Evolutionary conservation across 2,797 vertebrate species (phyloP), one percentile per base, ranked within the genome.

Genomic region (Darevskia mixta): DNA sequence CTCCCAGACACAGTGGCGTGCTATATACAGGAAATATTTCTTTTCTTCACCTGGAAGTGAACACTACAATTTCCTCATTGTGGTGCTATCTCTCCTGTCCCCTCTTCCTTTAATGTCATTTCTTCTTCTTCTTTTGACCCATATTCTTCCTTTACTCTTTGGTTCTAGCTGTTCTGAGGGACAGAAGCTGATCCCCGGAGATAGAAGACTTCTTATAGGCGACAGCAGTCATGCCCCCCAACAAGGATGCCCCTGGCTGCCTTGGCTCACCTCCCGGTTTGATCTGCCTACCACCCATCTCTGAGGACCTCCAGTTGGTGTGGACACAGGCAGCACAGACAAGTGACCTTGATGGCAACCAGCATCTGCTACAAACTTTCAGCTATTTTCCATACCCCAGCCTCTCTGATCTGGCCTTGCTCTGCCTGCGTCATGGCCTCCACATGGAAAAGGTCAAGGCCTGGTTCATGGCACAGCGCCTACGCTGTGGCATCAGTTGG

Each of bases 401-500:
- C 2, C 97, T 98, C 83, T 97, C 97, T 5, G 98, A 98, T 92
- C 97, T 98, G n/a, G 97, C 95, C 78, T 94, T 97, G 76, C 96
- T 98, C 76, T 98, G 98, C 64, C 94, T 97, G 45, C 93, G 96
- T 6, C 97, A 98, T 88, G 96, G 97, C 84, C 95, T 98, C 93
- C 98, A 98, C 35, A 96, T 98, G 95, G 98, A 98, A 94, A 98
- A 98, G 96, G 98, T 99, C 20, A 98, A 98, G 94, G 97, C 98
- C 86, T 98, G 98, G 98, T 98, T 98, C 91, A 98, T 98, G 98
- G 98, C 98, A 77, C 98, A 98, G 95, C 97, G 98, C 85, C 98
- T 98, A 78, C 98, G 98, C 90, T 98, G 98, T 78, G 98, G 98
- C 66, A 99, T 98, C 92, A 99, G 98, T 95, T 98, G 98, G 98